A percentile compares a stretch with the other conserved stretches of the same genome.
Conservation (phyloP, 2,797 vertebrate species). For the Moxostoma hubbsi region DNA sequence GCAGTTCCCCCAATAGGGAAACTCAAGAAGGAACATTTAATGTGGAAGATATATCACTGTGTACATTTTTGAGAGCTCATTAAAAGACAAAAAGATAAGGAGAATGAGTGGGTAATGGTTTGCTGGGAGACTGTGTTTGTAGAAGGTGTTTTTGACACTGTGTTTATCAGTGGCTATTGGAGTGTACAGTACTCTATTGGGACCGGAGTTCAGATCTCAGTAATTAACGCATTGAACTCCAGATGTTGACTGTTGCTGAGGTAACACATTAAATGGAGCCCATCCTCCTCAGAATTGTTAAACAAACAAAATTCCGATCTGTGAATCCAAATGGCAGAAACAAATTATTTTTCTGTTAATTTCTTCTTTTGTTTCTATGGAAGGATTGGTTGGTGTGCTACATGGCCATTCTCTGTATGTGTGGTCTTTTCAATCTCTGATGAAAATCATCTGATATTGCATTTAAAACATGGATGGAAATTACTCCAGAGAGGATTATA, state of each 20-base stretch:
- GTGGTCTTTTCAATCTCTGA: background rate
- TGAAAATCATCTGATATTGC: background rate
- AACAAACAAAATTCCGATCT: conserved; percentile 42
- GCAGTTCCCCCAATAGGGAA: no score
- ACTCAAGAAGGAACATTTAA: background rate
- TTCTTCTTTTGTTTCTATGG: conserved; percentile 6
- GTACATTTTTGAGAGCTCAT: conserved; percentile 6
- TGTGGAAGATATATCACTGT: background rate
- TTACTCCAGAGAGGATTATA: background rate
- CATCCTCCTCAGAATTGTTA: conserved; percentile 18
- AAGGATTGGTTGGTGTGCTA: background rate
- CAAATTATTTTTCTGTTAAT: conserved; percentile 58
- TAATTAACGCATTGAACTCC: conserved; percentile 40
- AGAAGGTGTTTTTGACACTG: conserved; percentile 1
- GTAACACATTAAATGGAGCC: conserved; percentile 33
- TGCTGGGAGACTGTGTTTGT: background rate
- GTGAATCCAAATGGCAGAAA: conserved; percentile 22
- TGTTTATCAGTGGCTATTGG: conserved; percentile 27
- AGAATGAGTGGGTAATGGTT: background rate
- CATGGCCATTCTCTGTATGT: background rate
- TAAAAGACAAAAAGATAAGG: conserved; percentile 11
- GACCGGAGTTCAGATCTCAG: conserved; percentile 41
- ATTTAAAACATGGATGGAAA: background rate
- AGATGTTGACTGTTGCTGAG: conserved; percentile 42
- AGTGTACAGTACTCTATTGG: conserved; percentile 27